Evolutionary conservation across 1,140 invertebrate species (phyloP), one percentile per base, ranked within the genome.

Genomic region (Leptopilina boulardi): DNA sequence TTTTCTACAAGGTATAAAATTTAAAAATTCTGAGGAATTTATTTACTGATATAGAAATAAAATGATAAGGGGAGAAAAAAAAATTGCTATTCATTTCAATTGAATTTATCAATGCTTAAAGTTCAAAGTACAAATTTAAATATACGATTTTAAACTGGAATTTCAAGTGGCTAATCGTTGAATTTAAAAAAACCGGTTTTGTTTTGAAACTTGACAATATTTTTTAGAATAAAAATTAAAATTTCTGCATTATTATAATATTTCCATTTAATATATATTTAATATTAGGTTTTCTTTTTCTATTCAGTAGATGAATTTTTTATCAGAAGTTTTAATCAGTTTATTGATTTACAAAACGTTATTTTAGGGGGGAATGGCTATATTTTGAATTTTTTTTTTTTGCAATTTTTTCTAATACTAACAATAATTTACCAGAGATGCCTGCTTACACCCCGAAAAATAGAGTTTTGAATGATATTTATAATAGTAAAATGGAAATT

Each of bases 371-470:
- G n/a, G n/a, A n/a, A 15, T 18, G 47, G 47, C 15, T 47, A 51
- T 15, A n/a, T n/a, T 4, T 51, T 51, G 13, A 18, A 51, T 51
- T 51, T 4, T 51, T 6, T 51, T 51, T 6, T n/a, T 66, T 8
- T 26, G 13, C 26, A 66, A 30, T 34, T 66, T n/a, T n/a, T n/a
- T n/a, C n/a, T n/a, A 66, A 15, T n/a, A 66, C 15, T 66, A 66
- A 30, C 26, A 34, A n/a, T 54, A 19, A 30, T 77, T 78, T 74
- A 74, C 79, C 79, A 81, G 77, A 81, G 79, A 81, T 78, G 74
- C 79, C 79, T 78, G 79, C 79, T 81, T 81, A 21, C 9, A 76
- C 75, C 77, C 79, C 13, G 70, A 30, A 74, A 41, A 66, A 26
- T 54, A 75, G 38, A 75, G 21, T 51, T 51, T n/a, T 5, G 47